Conservation (phyloP, 2,888 invertebrate species). For the Calameuta pallipes region DNA sequence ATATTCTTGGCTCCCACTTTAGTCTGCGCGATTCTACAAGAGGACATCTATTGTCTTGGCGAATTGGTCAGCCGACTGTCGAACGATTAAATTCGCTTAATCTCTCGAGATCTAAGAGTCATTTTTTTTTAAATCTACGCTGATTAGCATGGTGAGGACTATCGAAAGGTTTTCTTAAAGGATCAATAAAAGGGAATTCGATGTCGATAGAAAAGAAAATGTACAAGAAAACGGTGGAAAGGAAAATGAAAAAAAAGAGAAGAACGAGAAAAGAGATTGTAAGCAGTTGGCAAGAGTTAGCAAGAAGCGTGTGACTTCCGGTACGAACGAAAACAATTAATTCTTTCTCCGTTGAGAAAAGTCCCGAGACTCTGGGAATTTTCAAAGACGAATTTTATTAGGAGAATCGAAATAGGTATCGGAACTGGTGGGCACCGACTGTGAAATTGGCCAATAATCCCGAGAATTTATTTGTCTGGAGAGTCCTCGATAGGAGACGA, state of each 20-base stretch:
- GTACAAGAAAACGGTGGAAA: too few relatives aligned
- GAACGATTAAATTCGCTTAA: background rate
- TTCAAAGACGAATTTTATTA: background rate
- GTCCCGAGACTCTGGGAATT: background rate
- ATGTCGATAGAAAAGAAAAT: background rate
- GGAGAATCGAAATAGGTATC: too few relatives aligned
- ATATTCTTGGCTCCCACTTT: background rate
- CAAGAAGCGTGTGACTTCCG: background rate
- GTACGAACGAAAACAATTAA: background rate
- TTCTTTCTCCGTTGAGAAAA: background rate
- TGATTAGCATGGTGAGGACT: too few relatives aligned
- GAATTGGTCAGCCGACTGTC: too few relatives aligned
- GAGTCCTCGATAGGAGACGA: background rate
- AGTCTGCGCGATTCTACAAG: too few relatives aligned
- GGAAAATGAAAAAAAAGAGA: background rate
- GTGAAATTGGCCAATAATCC: slow-evolving; percentile 43
- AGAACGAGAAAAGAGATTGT: background rate
- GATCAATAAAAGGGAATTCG: background rate
- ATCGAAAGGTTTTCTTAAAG: background rate
- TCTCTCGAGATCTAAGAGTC: background rate
- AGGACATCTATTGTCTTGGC: background rate
- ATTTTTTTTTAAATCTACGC: too few relatives aligned
- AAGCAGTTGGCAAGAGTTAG: background rate
- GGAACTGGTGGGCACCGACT: slow-evolving; percentile 3
- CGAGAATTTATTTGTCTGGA: slow-evolving; percentile 31